phyloP scores from a whole-genome alignment of 1,140 invertebrate species.

The Laodelphax striatellus region DNA sequence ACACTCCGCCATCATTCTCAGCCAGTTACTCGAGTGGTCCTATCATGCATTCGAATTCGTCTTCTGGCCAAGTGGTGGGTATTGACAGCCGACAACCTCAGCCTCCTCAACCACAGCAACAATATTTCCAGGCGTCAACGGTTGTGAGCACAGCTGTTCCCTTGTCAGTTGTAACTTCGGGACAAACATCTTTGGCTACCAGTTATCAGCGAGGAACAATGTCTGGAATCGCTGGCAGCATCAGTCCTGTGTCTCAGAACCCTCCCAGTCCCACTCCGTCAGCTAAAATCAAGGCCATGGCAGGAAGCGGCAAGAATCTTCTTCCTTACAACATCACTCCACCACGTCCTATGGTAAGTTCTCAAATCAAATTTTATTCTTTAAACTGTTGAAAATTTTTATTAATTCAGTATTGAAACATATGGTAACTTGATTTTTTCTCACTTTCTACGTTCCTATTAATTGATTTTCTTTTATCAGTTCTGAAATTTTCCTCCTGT shows the following conservation, averaged over 20 bases:
- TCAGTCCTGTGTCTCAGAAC: conserved; percentile 37
- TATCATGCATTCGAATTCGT: not conserved
- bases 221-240: conserved; percentile 17
- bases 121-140: not conserved
- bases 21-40: not conserved
- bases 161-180: conserved; percentile 3
- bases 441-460: too few species aligned
- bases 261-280: conserved; percentile 26
- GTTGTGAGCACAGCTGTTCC: conserved; percentile 14
- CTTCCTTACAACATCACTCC: conserved; percentile 82
- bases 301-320: conserved; percentile 52
- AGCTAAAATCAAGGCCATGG: conserved; percentile 22
- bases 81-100: not conserved
- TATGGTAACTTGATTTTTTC: too few species aligned
- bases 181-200: conserved; percentile 20
- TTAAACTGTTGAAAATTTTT: too few species aligned
- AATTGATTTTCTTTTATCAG: too few species aligned
- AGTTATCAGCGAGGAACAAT: conserved; percentile 20
- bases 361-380: too few species aligned
- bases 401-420: too few species aligned
- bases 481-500: too few species aligned
- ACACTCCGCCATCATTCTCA: conserved; percentile 18
- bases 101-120: not conserved
- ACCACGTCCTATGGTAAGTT: conserved; percentile 51
- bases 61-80: not conserved